Conservation (phyloP, 53 echinoderm and acorn worm species). For the Glandiceps talaboti region DNA sequence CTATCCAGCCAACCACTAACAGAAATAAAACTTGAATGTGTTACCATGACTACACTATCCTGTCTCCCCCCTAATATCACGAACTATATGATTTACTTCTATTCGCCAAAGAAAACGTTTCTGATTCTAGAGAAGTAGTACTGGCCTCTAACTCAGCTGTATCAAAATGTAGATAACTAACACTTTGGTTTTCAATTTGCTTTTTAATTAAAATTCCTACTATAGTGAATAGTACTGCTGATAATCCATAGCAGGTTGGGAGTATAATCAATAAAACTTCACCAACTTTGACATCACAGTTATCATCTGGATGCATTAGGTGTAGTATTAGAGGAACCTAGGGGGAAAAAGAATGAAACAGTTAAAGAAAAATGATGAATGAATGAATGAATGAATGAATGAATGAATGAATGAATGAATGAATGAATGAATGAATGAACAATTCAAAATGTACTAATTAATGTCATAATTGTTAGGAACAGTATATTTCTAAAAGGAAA, state of each 20-base stretch:
- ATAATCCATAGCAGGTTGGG: conserved; percentile 29
- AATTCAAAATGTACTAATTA: too few species aligned
- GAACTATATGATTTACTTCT: not conserved
- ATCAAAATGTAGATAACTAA: not conserved
- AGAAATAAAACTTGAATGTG: too few species aligned
- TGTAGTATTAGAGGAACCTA: conserved; percentile 38
- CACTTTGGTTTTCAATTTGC: not conserved
- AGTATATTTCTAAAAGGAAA: too few species aligned
- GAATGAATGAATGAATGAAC: too few species aligned
- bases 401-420: too few species aligned
- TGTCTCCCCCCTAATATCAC: too few species aligned
- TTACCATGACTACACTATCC: too few species aligned
- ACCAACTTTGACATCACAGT: conserved; percentile 40
- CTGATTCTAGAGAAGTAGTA: not conserved
- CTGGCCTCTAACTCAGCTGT: not conserved
- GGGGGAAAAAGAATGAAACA: not conserved
- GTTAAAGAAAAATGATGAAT: not conserved
- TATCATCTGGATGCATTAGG: conserved; percentile 10
- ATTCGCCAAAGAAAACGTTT: not conserved
- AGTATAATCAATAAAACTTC: conserved; percentile 39
- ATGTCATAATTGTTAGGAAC: too few species aligned
- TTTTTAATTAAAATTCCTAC: conserved; percentile 30
- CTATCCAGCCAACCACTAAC: too few species aligned
- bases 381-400: too few species aligned
- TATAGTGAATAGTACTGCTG: conserved; percentile 30